phyloP scores from a whole-genome alignment of 2,888 invertebrate species.

The Limnephilus marmoratus region DNA sequence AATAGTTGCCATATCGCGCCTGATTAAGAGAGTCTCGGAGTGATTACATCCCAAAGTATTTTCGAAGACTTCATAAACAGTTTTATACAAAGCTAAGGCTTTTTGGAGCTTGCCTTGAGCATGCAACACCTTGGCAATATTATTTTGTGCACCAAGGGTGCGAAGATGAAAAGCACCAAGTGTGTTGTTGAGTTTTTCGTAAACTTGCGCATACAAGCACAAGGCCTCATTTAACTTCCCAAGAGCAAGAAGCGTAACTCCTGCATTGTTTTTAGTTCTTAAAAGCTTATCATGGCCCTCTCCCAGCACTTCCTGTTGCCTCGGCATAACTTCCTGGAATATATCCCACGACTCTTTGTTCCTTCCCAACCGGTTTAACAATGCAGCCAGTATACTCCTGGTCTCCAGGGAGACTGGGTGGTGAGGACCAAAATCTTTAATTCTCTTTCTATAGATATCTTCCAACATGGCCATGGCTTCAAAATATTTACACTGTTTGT shows the following conservation, averaged over 20 bases:
- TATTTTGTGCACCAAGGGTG: background rate
- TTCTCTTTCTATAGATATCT: background rate
- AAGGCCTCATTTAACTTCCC: background rate
- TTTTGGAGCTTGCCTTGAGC: background rate
- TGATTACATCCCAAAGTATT: background rate
- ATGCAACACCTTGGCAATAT: background rate
- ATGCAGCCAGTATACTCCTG: background rate
- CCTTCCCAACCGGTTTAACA: background rate
- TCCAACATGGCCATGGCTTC: constrained; percentile 16
- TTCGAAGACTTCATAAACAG: background rate
- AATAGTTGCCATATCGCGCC: background rate
- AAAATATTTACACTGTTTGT: constrained; percentile 16
- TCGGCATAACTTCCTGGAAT: background rate
- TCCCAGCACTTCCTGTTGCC: background rate
- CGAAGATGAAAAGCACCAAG: background rate
- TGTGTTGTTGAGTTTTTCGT: background rate
- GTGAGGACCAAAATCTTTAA: background rate
- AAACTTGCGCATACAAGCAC: background rate
- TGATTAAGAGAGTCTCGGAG: background rate
- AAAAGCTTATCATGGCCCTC: background rate
- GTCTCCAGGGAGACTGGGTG: background rate
- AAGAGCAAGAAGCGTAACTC: background rate
- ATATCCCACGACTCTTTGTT: background rate
- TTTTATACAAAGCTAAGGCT: background rate
- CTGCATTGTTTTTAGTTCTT: background rate